Conservation (phyloP, 2,888 invertebrate species). For the Tiphia femorata region DNA sequence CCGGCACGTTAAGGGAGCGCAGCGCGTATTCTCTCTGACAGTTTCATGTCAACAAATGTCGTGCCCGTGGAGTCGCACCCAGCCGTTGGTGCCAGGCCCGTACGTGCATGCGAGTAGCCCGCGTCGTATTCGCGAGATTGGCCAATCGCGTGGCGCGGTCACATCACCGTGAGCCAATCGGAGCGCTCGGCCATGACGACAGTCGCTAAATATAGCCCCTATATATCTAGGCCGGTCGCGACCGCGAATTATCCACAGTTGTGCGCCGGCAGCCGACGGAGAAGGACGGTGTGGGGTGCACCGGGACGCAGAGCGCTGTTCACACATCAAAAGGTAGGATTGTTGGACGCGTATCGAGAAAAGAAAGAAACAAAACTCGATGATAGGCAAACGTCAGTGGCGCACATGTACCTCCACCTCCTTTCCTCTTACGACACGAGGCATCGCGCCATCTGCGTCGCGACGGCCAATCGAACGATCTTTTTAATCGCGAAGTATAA, state of each 20-base stretch:
- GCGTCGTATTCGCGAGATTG: slow-evolving; percentile 43
- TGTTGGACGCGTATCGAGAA: neutral
- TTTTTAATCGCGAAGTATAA: too few species aligned
- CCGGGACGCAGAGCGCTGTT: neutral
- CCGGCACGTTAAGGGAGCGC: slow-evolving; percentile 31
- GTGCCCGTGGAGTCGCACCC: slow-evolving; percentile 45
- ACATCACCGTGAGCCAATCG: slow-evolving; percentile 61
- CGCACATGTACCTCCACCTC: too few species aligned
- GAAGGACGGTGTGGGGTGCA: slow-evolving; percentile 28
- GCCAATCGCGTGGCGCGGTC: slow-evolving; percentile 41
- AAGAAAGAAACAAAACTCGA: neutral
- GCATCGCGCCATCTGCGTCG: too few species aligned
- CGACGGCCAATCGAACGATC: too few species aligned
- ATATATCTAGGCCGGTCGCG: slow-evolving; percentile 67
- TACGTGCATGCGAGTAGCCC: slow-evolving; percentile 34
- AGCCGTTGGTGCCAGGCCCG: slow-evolving; percentile 33
- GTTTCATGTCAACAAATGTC: slow-evolving; percentile 66
- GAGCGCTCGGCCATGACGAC: slow-evolving; percentile 51
- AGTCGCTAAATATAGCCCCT: slow-evolving; percentile 63
- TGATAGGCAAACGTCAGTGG: too few species aligned
- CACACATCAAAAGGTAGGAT: slow-evolving; percentile 1
- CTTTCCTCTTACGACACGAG: too few species aligned
- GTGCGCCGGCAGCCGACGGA: slow-evolving; percentile 65
- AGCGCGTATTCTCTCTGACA: slow-evolving; percentile 50
- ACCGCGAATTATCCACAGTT: slow-evolving; percentile 64